Conservation (phyloP, 2,113 vertebrate species). For the Quiscalus mexicanus region DNA sequence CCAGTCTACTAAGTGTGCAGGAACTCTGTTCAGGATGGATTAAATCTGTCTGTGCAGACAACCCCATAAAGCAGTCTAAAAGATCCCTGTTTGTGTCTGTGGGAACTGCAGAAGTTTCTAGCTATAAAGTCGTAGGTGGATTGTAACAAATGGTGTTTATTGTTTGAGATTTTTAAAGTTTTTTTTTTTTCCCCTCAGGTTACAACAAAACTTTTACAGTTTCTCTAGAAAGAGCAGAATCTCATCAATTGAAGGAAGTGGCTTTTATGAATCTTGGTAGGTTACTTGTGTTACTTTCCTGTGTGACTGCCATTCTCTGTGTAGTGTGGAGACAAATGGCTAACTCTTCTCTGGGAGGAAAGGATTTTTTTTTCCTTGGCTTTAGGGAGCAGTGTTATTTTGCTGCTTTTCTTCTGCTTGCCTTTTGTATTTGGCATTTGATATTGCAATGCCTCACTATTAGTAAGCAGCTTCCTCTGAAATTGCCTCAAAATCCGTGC, state of each 20-base stretch:
- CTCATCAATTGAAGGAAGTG: slow-evolving; percentile 57
- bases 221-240: slow-evolving; percentile 64
- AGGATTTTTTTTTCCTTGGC: not conserved
- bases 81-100: not conserved
- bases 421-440: not conserved
- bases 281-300: slow-evolving; percentile 36
- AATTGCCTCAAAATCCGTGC: not conserved
- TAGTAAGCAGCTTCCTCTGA: slow-evolving; percentile 1
- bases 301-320: not conserved
- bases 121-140: not conserved
- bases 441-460: not conserved
- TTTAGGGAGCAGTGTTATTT: not conserved
- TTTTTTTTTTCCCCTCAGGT: slow-evolving; percentile 71
- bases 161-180: not conserved
- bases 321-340: not conserved
- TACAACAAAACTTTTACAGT: slow-evolving; percentile 88
- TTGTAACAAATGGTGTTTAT: slow-evolving; percentile 12
- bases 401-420: not conserved
- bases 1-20: not conserved
- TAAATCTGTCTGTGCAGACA: not conserved
- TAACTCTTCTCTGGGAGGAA: not conserved
- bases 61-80: not conserved
- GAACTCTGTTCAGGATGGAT: not conserved
- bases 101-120: not conserved
- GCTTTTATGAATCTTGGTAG: slow-evolving; percentile 90